These are phyloP conservation scores for Sitta carolinensis DNA, from an alignment of 2,797 vertebrate genomes.

Conservation along the genomic window DNA sequence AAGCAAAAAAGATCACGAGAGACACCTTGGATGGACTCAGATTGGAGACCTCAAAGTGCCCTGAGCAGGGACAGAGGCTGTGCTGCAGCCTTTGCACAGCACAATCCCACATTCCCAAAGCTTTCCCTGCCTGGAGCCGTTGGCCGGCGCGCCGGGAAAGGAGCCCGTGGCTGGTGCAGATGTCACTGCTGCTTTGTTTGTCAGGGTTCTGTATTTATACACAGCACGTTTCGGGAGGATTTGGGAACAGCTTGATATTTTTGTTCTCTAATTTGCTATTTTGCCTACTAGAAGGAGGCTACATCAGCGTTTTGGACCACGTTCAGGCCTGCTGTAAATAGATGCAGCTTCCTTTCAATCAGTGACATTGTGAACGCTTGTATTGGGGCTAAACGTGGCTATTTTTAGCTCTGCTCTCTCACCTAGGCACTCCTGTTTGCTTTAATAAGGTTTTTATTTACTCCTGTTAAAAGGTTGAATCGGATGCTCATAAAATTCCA, in stretches of 20 bases:
- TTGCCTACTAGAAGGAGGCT: slow-evolving; percentile 44
- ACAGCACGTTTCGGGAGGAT: not conserved
- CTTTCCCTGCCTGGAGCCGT: not conserved
- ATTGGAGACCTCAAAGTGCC: too few species aligned
- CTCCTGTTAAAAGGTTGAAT: not conserved
- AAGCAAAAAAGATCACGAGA: not conserved
- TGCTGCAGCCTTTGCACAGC: not conserved
- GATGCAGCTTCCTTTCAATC: slow-evolving; percentile 49
- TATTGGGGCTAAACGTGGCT: not conserved
- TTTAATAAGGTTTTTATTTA: slow-evolving; percentile 43
- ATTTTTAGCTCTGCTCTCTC: slow-evolving; percentile 28
- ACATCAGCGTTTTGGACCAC: slow-evolving; percentile 34
- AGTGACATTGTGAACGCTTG: not conserved
- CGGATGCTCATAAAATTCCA: not conserved
- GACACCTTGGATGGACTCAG: not conserved
- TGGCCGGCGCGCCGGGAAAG: accelerated
- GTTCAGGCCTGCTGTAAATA: slow-evolving; percentile 40
- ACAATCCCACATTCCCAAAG: not conserved
- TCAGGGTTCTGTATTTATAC: not conserved
- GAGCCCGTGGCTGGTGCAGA: not conserved
- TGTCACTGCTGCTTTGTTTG: not conserved
- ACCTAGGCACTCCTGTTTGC: slow-evolving; percentile 32
- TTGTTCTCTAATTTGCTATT: slow-evolving; percentile 46
- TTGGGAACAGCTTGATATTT: slow-evolving; percentile 29
- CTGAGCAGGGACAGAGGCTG: accelerated